Evolutionary conservation across 2,797 vertebrate genomes (phyloP).

Genomic region (Pempheris klunzingeri): DNA sequence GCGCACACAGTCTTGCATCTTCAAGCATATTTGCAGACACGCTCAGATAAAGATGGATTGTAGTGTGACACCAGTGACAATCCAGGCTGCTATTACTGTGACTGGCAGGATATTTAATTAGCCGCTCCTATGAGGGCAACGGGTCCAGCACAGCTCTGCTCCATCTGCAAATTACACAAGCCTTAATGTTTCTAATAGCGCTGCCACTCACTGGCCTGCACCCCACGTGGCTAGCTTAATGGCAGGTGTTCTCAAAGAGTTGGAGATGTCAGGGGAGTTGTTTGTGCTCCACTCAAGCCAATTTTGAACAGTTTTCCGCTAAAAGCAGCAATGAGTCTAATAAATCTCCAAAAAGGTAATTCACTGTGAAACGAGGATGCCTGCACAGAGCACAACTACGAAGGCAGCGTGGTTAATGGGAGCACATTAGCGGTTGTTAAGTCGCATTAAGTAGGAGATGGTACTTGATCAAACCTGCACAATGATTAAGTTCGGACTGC

Average conservation of each 20-base stretch:
- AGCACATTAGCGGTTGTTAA: slow-evolving; percentile 41
- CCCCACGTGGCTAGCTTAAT: slow-evolving; percentile 34
- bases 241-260: slow-evolving; percentile 50
- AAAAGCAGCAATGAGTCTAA: slow-evolving; percentile 16
- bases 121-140: slow-evolving; percentile 60
- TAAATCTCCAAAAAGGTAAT: slow-evolving; percentile 13
- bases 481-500: slow-evolving; percentile 56
- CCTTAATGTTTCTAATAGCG: slow-evolving; percentile 55
- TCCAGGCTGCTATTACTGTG: slow-evolving; percentile 64
- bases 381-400: slow-evolving; percentile 8
- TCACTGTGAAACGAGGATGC: slow-evolving; percentile 11
- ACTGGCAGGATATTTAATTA: slow-evolving; percentile 78
- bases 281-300: slow-evolving; percentile 46
- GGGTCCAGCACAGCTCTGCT: slow-evolving; percentile 59
- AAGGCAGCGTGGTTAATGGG: slow-evolving; percentile 33
- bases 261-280: slow-evolving; percentile 30
- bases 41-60: slow-evolving; percentile 60
- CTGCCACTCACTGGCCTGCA: slow-evolving; percentile 39
- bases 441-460: slow-evolving; percentile 45
- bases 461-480: slow-evolving; percentile 53
- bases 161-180: slow-evolving; percentile 61
- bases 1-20: slow-evolving; percentile 19
- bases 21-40: slow-evolving; percentile 50
- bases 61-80: slow-evolving; percentile 64
- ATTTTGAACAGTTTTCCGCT: slow-evolving; percentile 17